Conservation (phyloP, 2,888 invertebrate genomes). For the Ommatoiulus sabulosus region DNA sequence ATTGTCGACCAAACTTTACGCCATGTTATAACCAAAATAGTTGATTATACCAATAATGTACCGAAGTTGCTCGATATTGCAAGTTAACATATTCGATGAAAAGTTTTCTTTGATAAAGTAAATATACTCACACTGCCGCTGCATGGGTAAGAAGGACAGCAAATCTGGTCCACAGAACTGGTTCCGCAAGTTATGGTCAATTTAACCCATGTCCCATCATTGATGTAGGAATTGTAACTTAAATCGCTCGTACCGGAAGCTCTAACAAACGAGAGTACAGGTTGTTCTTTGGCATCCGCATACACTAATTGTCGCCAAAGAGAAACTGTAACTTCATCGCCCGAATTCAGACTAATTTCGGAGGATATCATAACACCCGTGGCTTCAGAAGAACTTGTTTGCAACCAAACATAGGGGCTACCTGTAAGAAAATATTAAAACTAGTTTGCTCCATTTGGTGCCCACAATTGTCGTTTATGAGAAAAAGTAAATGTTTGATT, state of each 20-base stretch:
- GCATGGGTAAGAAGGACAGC: not conserved
- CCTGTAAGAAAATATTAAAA: not conserved
- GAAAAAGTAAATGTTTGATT: no score
- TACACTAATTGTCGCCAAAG: not conserved
- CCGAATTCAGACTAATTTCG: not conserved
- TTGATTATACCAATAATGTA: no score
- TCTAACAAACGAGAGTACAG: not conserved
- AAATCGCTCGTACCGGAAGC: not conserved
- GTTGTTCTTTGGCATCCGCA: not conserved
- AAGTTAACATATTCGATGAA: no score
- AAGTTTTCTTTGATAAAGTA: no score
- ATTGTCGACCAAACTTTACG: no score
- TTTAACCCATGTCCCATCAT: not conserved
- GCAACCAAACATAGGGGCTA: not conserved
- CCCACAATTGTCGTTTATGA: no score
- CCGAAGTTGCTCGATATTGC: no score
- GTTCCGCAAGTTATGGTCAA: not conserved
- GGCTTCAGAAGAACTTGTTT: not conserved
- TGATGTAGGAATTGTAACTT: not conserved
- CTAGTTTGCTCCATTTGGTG: no score
- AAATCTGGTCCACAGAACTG: not conserved
- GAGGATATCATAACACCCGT: not conserved
- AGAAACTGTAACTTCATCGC: not conserved
- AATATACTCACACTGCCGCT: not conserved
- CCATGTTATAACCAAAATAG: no score